These are phyloP conservation scores for Solenopsis invicta DNA, from an alignment of 1,140 invertebrate species.

Conservation along the genomic window DNA sequence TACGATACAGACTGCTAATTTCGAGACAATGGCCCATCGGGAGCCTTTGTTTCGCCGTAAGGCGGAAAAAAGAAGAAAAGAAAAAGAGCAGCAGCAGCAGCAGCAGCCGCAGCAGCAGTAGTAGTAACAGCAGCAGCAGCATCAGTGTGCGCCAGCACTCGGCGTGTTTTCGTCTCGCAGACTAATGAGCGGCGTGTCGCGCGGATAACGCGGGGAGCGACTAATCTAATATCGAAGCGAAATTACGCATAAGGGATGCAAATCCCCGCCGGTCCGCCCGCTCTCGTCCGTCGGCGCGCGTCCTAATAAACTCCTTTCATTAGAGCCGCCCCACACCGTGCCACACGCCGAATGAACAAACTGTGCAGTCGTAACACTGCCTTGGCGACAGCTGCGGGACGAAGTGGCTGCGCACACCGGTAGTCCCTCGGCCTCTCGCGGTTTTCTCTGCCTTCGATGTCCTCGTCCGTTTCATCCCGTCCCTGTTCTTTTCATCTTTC, in stretches of 20 bases:
- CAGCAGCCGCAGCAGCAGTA: neutral
- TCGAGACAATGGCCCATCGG: slow-evolving; percentile 73
- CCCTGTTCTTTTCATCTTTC: neutral
- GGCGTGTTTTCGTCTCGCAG: slow-evolving; percentile 56
- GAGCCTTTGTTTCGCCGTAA: slow-evolving; percentile 68
- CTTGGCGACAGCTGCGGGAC: slow-evolving; percentile 74
- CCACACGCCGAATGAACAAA: slow-evolving; percentile 72
- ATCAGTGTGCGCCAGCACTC: slow-evolving; percentile 8
- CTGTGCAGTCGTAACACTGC: slow-evolving; percentile 75
- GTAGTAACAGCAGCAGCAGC: neutral
- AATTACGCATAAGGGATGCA: slow-evolving; percentile 81
- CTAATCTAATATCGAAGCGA: slow-evolving; percentile 81
- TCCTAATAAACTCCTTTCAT: slow-evolving; percentile 79
- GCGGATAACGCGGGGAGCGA: slow-evolving; percentile 70
- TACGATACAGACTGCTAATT: slow-evolving; percentile 71
- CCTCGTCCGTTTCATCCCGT: neutral
- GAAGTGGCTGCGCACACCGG: slow-evolving; percentile 38
- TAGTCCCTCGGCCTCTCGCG: slow-evolving; percentile 63
- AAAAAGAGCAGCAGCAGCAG: neutral
- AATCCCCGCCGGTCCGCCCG: slow-evolving; percentile 69
- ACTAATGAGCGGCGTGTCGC: slow-evolving; percentile 73
- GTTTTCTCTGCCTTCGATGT: slow-evolving; percentile 63
- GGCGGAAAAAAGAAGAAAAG: slow-evolving; percentile 39
- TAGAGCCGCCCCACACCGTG: slow-evolving; percentile 63
- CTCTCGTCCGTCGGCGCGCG: slow-evolving; percentile 63